A percentile compares a stretch with the other conserved stretches of the same genome.
phyloP scores from a whole-genome alignment of 2,797 vertebrate genomes.

The Chrosomus eos region DNA sequence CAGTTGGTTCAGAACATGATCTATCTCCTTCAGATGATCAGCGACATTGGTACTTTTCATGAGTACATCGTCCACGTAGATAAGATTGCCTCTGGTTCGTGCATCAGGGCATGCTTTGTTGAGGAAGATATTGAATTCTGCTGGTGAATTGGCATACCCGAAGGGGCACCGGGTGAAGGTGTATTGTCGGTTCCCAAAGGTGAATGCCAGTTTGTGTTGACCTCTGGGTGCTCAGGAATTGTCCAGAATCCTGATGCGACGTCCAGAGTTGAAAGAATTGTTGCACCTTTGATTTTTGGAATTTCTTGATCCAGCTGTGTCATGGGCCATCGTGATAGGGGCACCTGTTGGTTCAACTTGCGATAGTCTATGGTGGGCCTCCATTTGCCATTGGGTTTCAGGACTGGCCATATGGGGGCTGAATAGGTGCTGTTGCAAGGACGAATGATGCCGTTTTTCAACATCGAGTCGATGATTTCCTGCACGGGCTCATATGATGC shows the following conservation, averaged over 20 bases:
- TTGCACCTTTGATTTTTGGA: neutral
- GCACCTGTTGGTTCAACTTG: constrained; percentile 44
- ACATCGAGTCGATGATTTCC: neutral
- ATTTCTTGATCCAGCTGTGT: constrained; percentile 31
- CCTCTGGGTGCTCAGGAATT: neutral
- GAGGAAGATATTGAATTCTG: constrained; percentile 57
- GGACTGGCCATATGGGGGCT: neutral
- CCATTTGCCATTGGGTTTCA: constrained; percentile 53
- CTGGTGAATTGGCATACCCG: constrained; percentile 41
- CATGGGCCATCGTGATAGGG: constrained; percentile 48
- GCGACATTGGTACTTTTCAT: neutral
- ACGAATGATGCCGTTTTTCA: too few relatives aligned
- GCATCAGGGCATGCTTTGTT: constrained; percentile 45
- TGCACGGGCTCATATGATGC: too few relatives aligned
- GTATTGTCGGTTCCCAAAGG: constrained; percentile 20
- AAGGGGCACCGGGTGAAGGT: constrained; percentile 42
- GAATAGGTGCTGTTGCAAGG: neutral
- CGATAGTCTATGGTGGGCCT: constrained; percentile 41
- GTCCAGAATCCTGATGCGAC: constrained; percentile 51
- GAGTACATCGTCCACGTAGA: constrained; percentile 47
- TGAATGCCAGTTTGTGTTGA: constrained; percentile 53
- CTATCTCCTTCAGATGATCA: constrained; percentile 17
- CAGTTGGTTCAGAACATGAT: constrained; percentile 40
- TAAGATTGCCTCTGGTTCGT: neutral
- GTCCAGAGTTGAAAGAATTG: constrained; percentile 21